Conservation (phyloP, 1,140 invertebrate genomes). For the Leptestheria dahalacensis region DNA sequence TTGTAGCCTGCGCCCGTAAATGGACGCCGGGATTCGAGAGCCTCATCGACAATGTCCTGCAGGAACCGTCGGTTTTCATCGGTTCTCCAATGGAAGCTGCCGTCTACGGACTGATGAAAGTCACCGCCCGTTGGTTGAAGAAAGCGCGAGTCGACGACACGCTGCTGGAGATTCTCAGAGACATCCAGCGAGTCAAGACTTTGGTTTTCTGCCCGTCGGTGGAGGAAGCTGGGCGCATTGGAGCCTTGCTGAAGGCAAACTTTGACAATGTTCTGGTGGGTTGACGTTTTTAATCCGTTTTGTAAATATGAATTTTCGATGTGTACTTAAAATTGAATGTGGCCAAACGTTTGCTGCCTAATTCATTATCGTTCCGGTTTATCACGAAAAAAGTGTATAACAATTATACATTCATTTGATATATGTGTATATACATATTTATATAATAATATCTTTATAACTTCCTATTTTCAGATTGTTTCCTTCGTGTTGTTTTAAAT, state of each 20-base stretch:
- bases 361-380: no score
- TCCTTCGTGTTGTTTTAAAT: no score
- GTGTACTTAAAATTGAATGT: no score
- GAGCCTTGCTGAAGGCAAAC: neutral
- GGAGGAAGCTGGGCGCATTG: neutral
- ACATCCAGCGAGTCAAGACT: neutral
- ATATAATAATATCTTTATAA: no score
- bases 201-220: neutral
- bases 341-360: no score
- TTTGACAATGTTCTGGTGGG: neutral
- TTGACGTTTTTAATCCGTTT: neutral
- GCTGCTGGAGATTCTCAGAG: neutral
- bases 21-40: constrained; percentile 2
- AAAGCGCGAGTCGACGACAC: neutral
- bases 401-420: no score
- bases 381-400: no score
- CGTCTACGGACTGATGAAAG: neutral
- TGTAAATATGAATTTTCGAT: no score
- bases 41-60: neutral
- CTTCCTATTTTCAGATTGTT: no score
- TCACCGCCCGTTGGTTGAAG: neutral
- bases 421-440: no score
- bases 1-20: neutral
- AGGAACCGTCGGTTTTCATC: constrained; percentile 2
- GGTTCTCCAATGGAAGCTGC: constrained; percentile 6